These are phyloP conservation scores for Ichneumon xanthorius DNA, from an alignment of 2,888 invertebrate genomes.

Conservation along the genomic window DNA sequence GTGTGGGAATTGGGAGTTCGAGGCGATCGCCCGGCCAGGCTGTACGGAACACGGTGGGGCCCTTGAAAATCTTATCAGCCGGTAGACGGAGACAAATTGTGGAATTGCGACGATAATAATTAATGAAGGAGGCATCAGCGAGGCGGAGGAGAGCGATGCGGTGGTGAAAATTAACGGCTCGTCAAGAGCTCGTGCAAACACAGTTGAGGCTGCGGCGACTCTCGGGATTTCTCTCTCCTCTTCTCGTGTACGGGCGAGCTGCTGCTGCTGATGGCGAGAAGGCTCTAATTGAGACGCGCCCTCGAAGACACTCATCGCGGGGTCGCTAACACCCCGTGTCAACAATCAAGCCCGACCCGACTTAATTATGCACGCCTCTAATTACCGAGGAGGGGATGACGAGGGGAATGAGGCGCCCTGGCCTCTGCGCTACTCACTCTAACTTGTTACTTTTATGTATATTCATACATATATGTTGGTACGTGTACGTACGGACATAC, in stretches of 20 bases:
- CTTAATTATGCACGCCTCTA: slow-evolving; percentile 84
- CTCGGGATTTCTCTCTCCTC: slow-evolving; percentile 42
- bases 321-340: slow-evolving; percentile 81
- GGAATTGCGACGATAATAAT: slow-evolving; percentile 61
- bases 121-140: slow-evolving; percentile 74
- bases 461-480: slow-evolving; percentile 43
- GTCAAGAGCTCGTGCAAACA: slow-evolving; percentile 80
- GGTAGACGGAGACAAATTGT: slow-evolving; percentile 30
- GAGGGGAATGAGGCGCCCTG: slow-evolving; percentile 65
- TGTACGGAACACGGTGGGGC: neutral
- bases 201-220: slow-evolving; percentile 63
- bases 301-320: slow-evolving; percentile 82
- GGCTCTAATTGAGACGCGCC: slow-evolving; percentile 83
- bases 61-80: slow-evolving; percentile 8
- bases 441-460: slow-evolving; percentile 21
- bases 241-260: slow-evolving; percentile 54
- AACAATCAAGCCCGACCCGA: slow-evolving; percentile 78
- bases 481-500: slow-evolving; percentile 37
- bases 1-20: neutral
- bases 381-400: slow-evolving; percentile 77
- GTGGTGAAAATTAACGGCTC: slow-evolving; percentile 77
- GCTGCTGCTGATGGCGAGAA: slow-evolving; percentile 52
- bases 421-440: slow-evolving; percentile 46
- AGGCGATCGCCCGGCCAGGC: neutral
- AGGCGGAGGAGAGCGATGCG: slow-evolving; percentile 36